A percentile compares a stretch with the other conserved stretches of the same genome.
These are phyloP conservation scores for Leuciscus waleckii DNA, from an alignment of 2,797 vertebrate species.

Conservation along the genomic window DNA sequence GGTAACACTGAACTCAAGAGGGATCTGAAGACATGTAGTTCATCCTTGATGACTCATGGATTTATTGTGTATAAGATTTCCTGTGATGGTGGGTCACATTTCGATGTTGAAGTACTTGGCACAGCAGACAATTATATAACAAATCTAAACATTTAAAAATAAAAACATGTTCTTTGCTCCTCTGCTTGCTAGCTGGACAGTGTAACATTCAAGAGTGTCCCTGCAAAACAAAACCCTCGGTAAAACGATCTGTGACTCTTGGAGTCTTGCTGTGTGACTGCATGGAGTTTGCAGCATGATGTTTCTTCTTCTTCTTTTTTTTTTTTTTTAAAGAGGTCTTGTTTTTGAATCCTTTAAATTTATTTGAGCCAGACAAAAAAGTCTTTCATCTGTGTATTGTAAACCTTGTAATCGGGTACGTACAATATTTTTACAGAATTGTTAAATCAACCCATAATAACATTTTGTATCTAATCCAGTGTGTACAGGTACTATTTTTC, in stretches of 20 bases:
- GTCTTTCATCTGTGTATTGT: slow-evolving; percentile 96
- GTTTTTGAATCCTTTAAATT: neutral
- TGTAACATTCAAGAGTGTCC: slow-evolving; percentile 86
- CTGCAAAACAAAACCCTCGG: slow-evolving; percentile 84
- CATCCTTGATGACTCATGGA: neutral
- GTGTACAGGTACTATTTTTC: neutral
- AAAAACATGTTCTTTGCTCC: slow-evolving; percentile 52
- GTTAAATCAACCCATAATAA: neutral
- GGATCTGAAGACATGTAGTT: neutral
- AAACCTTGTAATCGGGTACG: slow-evolving; percentile 94
- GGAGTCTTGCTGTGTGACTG: slow-evolving; percentile 62
- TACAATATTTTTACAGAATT: neutral
- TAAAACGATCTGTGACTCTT: slow-evolving; percentile 68
- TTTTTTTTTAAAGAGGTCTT: neutral
- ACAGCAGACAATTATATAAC: neutral
- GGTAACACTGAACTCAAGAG: neutral
- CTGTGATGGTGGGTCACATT: neutral
- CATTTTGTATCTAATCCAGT: neutral
- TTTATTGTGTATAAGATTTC: neutral
- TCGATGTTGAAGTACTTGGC: neutral
- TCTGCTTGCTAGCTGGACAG: slow-evolving; percentile 78
- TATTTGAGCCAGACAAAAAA: slow-evolving; percentile 87
- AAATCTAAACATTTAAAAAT: neutral
- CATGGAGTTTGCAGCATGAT: slow-evolving; percentile 63
- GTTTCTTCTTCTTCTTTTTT: neutral